Evolutionary conservation across 2,113 vertebrate species (phyloP).

Genomic region (Melanocharis versteri): DNA sequence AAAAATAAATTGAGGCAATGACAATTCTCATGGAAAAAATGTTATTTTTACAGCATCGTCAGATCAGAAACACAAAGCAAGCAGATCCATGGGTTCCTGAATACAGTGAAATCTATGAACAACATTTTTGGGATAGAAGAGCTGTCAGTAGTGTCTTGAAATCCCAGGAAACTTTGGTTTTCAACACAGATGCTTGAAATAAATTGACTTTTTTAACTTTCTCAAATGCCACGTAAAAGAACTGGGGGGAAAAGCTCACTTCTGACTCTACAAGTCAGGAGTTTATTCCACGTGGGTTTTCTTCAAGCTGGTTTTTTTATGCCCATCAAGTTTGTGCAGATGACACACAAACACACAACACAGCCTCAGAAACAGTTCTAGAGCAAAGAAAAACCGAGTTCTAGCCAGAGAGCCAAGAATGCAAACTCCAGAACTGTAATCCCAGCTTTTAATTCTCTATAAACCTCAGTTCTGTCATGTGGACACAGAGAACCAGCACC

Average conservation of each 20-base stretch:
- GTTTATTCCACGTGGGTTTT: neutral
- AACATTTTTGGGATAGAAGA: neutral
- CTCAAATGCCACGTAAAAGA: neutral
- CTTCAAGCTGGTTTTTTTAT: rapidly evolving
- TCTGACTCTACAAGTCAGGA: neutral
- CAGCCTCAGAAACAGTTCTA: neutral
- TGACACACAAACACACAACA: neutral
- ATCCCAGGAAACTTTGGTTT: neutral
- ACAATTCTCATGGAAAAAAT: neutral
- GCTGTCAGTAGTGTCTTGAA: neutral
- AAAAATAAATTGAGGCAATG: neutral
- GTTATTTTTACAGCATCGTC: neutral
- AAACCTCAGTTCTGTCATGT: neutral
- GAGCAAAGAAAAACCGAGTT: neutral
- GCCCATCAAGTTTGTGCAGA: neutral
- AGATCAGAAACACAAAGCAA: neutral
- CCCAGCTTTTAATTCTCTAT: neutral
- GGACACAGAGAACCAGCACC: neutral
- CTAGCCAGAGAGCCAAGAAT: neutral
- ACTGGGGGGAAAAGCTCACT: neutral
- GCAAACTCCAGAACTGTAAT: neutral
- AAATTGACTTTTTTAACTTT: neutral
- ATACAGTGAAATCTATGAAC: neutral
- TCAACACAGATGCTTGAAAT: neutral
- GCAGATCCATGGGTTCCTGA: neutral